These are phyloP conservation scores for Euplexia lucipara DNA, from an alignment of 2,888 invertebrate species.

Conservation along the genomic window DNA sequence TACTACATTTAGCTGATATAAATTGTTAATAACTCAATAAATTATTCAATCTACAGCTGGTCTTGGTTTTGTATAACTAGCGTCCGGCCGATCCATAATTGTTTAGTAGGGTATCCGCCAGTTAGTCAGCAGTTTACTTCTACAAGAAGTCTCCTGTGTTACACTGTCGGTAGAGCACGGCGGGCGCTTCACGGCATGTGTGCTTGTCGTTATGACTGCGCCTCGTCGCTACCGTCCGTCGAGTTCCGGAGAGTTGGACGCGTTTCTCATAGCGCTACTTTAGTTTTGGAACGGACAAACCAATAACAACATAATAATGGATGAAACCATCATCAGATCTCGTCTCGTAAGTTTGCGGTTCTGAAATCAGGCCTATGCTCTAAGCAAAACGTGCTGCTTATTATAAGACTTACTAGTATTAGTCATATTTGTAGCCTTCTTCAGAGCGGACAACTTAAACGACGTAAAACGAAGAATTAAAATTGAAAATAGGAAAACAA, in stretches of 20 bases:
- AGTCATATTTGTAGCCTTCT: no score
- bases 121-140: slow-evolving; percentile 85
- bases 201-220: slow-evolving; percentile 81
- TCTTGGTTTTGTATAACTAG: slow-evolving; percentile 11
- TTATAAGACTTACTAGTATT: no score
- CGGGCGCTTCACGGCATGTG: slow-evolving; percentile 65
- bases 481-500: no score
- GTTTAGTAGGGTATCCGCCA: slow-evolving; percentile 70
- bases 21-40: neutral
- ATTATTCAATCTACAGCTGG: neutral
- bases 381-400: no score
- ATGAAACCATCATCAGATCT: no score
- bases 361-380: no score
- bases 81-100: neutral
- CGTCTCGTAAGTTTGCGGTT: no score
- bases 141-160: slow-evolving; percentile 79
- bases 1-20: neutral
- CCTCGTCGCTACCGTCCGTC: slow-evolving; percentile 67
- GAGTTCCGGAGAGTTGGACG: slow-evolving; percentile 87
- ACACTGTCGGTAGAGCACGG: slow-evolving; percentile 86
- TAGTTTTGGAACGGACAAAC: slow-evolving; percentile 87
- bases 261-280: slow-evolving; percentile 71
- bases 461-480: no score
- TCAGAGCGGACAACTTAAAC: no score
- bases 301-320: no score